Base-by-base conservation (phyloP, 2,888 invertebrate species). In the Nematopogon swammerdamellus region DNA sequence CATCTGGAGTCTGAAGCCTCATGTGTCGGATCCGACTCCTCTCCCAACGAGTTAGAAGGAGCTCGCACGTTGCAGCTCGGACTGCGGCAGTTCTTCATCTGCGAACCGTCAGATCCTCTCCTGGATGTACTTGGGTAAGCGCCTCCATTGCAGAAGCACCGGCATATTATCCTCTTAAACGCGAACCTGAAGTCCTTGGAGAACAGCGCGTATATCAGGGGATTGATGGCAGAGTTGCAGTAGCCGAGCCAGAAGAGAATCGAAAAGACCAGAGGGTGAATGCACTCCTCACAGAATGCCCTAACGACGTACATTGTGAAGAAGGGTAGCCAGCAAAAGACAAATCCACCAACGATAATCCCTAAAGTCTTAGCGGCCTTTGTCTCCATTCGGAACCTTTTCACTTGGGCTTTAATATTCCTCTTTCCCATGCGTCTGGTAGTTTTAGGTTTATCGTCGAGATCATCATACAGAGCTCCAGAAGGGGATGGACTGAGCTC, bases 171-270 rank as follows among this genome's bases (percentile, higher is more conserved):
- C 58, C 90, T 87, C 71, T 94, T 94, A 77, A 97, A 97, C 19
- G 96, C 96, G 65, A 91, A 92, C 53, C 96, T 86, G 74, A 96
- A 97, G 75, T 97, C 96, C 70, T 93, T 92, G 47, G 95, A 95
- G 76, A 96, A 96, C 52, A 95, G 82, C 4, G 95, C 96, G 70
- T 97, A 97, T 55, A 97, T 95, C 65, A 94, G 87, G 0, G 97
- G 97, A 68, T 97, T 97, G 57, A 97, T 90, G 3, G 96, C 97
- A 1, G 95, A 95, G 72, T 97, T 97, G 76, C 95, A 95, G 76
- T 97, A 97, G 1, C 97, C 98, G 54, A 98, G 82, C 97, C 97
- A 98, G 76, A 97, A 97, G 18, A 96, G 85, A 20, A 97, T 85
- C 11, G 94, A 92, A 79, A 96, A 96, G 50, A 95, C 82, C 51